Evolutionary conservation across 2,113 vertebrate species (phyloP).

Genomic region (Hippocampus barbouri): DNA sequence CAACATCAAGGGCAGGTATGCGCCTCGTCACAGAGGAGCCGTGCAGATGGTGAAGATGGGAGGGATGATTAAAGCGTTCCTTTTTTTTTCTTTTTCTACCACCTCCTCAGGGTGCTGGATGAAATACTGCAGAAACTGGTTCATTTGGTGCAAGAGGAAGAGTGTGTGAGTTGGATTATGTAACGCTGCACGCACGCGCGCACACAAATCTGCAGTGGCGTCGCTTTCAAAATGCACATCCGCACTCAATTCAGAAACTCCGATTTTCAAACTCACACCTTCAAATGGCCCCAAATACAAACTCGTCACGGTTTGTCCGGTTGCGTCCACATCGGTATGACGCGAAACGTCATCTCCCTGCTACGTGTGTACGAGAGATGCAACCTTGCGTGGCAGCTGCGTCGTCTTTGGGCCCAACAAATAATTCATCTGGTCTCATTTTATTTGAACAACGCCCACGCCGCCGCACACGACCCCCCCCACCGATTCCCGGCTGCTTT

Average conservation of each 20-base stretch:
- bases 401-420: conserved; percentile 26
- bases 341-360: conserved; percentile 28
- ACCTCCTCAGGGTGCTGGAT: conserved; percentile 78
- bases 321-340: conserved; percentile 13
- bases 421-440: conserved; percentile 50
- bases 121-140: conserved; percentile 87
- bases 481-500: background rate
- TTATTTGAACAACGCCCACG: conserved; percentile 9
- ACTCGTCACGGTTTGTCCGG: conserved; percentile 18
- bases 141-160: conserved; percentile 88
- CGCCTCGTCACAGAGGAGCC: background rate
- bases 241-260: background rate
- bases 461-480: background rate
- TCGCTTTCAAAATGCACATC: conserved; percentile 34
- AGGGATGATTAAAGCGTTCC: conserved; percentile 42
- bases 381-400: conserved; percentile 25
- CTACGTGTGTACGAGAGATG: conserved; percentile 21
- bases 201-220: conserved; percentile 25
- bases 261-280: background rate
- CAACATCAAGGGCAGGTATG: conserved; percentile 87
- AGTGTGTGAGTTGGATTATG: conserved; percentile 82
- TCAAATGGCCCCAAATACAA: background rate
- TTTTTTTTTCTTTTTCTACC: conserved; percentile 29
- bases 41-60: conserved; percentile 33
- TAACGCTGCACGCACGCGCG: conserved; percentile 40